These are phyloP conservation scores for Eucidaris tribuloides DNA, from an alignment of 35 echinoderm and acorn worm genomes.

Conservation along the genomic window DNA sequence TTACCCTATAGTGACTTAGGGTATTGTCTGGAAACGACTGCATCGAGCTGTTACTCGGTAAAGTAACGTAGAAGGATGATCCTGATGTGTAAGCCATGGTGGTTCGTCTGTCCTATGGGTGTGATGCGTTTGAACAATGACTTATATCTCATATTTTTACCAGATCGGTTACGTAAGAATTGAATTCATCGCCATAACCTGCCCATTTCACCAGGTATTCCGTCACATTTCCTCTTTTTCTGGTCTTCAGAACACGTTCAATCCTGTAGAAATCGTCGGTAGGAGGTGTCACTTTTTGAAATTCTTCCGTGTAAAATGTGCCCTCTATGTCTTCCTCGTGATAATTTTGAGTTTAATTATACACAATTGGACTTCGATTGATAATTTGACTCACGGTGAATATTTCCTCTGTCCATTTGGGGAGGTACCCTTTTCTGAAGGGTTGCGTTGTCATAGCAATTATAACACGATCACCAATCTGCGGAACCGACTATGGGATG, in stretches of 20 bases:
- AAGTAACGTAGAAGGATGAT: background rate
- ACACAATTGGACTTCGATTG: background rate
- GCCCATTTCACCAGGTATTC: conserved; percentile 37
- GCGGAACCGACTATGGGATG: background rate
- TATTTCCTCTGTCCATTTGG: conserved; percentile 72
- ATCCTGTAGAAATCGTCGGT: background rate
- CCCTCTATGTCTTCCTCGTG: background rate
- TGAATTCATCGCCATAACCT: too few species aligned
- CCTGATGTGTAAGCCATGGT: background rate
- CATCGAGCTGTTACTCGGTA: conserved; percentile 8
- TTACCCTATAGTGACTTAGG: conserved; percentile 7
- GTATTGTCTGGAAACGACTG: conserved; percentile 52
- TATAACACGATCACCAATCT: conserved; percentile 37
- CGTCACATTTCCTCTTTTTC: background rate
- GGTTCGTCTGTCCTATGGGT: background rate
- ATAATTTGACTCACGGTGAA: conserved; percentile 22
- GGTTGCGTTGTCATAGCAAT: conserved; percentile 39
- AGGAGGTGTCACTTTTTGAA: background rate
- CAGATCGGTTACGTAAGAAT: too few species aligned
- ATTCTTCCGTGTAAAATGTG: conserved; percentile 22
- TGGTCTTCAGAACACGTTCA: background rate
- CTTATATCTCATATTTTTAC: too few species aligned
- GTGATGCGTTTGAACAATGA: too few species aligned
- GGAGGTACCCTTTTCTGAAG: conserved; percentile 69
- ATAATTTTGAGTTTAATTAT: conserved; percentile 12